Evolutionary conservation across 1,140 invertebrate species (phyloP).

Genomic region (Charaxes varanes): DNA sequence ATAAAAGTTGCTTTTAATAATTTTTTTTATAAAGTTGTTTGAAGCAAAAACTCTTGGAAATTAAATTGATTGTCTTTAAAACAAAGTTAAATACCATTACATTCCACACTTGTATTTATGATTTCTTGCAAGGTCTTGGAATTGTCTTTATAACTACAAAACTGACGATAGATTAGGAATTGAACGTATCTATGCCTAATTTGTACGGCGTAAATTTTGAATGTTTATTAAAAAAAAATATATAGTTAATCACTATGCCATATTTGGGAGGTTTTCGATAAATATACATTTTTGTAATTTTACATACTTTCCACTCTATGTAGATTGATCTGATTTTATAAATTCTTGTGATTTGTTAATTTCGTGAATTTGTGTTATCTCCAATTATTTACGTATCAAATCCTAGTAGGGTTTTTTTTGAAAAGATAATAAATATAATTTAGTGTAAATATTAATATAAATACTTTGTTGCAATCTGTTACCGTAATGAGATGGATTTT

Average conservation of each 20-base stretch:
- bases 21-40: too few species aligned
- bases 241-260: slow-evolving; percentile 23
- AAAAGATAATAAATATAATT: slow-evolving; percentile 1
- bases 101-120: background rate
- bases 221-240: slow-evolving; percentile 23
- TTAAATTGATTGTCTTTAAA: too few species aligned
- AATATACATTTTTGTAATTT: slow-evolving; percentile 36
- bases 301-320: slow-evolving; percentile 16
- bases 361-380: background rate
- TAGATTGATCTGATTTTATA: slow-evolving; percentile 18
- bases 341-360: slow-evolving; percentile 1
- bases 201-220: slow-evolving; percentile 19
- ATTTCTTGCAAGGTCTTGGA: background rate
- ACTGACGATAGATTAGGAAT: slow-evolving; percentile 14
- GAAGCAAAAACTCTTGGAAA: background rate
- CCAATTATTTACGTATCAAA: too few species aligned
- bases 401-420: too few species aligned
- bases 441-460: slow-evolving; percentile 28
- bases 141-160: background rate
- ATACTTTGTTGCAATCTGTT: slow-evolving; percentile 47
- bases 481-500: slow-evolving; percentile 36
- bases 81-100: too few species aligned
- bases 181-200: slow-evolving; percentile 16
- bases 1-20: too few species aligned
- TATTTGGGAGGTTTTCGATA: slow-evolving; percentile 29